Conservation (phyloP, 2,797 vertebrate species). For the Pagetopsis macropterus region DNA sequence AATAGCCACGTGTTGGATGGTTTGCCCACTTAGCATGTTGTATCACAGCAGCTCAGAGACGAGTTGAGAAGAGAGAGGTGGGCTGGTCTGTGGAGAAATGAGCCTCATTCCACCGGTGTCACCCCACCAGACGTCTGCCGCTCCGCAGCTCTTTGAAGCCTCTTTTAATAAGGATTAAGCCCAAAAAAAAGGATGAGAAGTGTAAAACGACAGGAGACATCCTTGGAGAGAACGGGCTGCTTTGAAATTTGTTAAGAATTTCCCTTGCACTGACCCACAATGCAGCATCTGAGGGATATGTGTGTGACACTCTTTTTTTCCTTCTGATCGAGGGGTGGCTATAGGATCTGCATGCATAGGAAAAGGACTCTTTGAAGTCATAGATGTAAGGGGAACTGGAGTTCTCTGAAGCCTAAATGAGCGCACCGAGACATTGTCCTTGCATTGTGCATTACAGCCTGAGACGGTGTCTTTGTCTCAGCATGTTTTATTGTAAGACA, state of each 20-base stretch:
- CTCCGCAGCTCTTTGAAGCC: slow-evolving; percentile 74
- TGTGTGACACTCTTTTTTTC: slow-evolving; percentile 47
- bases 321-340: slow-evolving; percentile 33
- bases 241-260: slow-evolving; percentile 74
- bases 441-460: slow-evolving; percentile 27
- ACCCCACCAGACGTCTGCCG: slow-evolving; percentile 53
- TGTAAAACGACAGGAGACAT: slow-evolving; percentile 62
- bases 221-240: slow-evolving; percentile 56
- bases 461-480: slow-evolving; percentile 55
- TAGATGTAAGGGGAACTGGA: slow-evolving; percentile 55
- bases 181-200: slow-evolving; percentile 69
- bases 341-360: slow-evolving; percentile 71
- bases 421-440: slow-evolving; percentile 51
- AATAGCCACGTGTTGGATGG: slow-evolving; percentile 51
- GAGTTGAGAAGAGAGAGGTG: slow-evolving; percentile 47
- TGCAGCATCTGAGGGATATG: slow-evolving; percentile 72
- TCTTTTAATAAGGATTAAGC: slow-evolving; percentile 74
- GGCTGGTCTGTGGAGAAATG: slow-evolving; percentile 50
- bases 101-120: slow-evolving; percentile 70
- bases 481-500: slow-evolving; percentile 46
- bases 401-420: slow-evolving; percentile 68
- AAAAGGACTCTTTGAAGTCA: slow-evolving; percentile 74
- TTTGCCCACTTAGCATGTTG: slow-evolving; percentile 47
- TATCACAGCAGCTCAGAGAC: slow-evolving; percentile 45
- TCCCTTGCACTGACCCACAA: slow-evolving; percentile 72